A percentile compares a stretch with the other conserved stretches of the same genome.
Conservation (phyloP, 2,797 vertebrate species). For the Uromys caudimaculatus region DNA sequence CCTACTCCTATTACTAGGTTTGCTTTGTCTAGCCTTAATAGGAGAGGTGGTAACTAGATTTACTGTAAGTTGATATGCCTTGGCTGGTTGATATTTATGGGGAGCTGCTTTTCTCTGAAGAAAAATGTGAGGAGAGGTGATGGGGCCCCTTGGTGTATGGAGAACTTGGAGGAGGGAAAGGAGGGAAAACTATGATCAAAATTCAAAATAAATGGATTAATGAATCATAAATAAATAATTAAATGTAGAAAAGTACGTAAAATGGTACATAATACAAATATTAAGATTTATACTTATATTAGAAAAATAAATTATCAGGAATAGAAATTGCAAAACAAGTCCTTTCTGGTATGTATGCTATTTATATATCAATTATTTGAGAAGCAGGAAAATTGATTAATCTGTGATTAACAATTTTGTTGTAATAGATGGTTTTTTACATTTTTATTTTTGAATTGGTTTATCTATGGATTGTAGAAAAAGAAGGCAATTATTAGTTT, state of each 20-base stretch:
- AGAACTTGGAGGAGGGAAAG: background rate
- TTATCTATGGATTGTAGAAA: slow-evolving; percentile 22
- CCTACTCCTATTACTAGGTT: background rate
- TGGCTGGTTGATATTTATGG: background rate
- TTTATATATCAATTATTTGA: background rate
- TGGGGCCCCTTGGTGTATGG: background rate
- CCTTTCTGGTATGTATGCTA: background rate
- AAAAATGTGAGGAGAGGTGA: background rate
- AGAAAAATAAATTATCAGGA: background rate
- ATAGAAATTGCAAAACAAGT: background rate
- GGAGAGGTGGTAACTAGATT: background rate
- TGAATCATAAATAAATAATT: background rate
- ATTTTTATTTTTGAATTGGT: slow-evolving; percentile 52
- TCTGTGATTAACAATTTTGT: background rate
- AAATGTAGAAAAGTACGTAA: background rate
- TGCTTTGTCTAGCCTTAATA: background rate
- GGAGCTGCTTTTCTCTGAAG: background rate
- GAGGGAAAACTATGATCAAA: background rate
- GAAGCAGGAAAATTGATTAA: background rate
- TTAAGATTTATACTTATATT: background rate
- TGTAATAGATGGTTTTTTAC: background rate
- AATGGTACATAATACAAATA: background rate
- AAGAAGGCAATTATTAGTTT: background rate
- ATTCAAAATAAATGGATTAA: background rate
- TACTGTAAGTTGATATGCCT: background rate